These are phyloP conservation scores for Drosophila borealis DNA, from an alignment of 2,888 invertebrate species.

Conservation along the genomic window DNA sequence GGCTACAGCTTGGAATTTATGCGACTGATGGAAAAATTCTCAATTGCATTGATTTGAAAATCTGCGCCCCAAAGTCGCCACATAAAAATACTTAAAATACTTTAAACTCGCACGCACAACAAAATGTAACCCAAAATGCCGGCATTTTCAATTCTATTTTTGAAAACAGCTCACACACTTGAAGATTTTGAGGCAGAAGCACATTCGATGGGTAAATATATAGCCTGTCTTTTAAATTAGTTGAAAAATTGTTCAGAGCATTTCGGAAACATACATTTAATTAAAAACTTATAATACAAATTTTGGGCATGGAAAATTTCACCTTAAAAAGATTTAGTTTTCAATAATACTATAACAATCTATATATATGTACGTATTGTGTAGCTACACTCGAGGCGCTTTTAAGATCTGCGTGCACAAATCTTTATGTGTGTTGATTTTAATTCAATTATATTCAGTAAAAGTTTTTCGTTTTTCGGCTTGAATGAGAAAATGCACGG, in stretches of 20 bases:
- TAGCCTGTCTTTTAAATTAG: constrained; percentile 41
- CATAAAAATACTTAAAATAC: constrained; percentile 35
- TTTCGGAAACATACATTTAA: constrained; percentile 11
- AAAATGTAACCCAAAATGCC: constrained; percentile 31
- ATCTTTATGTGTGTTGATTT: constrained; percentile 49
- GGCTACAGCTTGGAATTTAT: constrained; percentile 47
- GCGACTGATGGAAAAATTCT: constrained; percentile 52
- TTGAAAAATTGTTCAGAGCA: constrained; percentile 32
- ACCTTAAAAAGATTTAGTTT: constrained; percentile 12
- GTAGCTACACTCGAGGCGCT: constrained; percentile 3
- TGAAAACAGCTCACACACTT: constrained; percentile 41
- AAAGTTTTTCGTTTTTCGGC: constrained; percentile 66
- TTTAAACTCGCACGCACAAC: constrained; percentile 10
- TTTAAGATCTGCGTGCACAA: constrained; percentile 46
- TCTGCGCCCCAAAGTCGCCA: constrained; percentile 21
- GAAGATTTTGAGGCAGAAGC: constrained; percentile 24
- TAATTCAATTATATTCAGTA: constrained; percentile 77
- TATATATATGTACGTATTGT: not conserved
- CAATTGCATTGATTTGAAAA: constrained; percentile 63
- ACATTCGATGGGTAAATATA: constrained; percentile 12
- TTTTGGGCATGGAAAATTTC: constrained; percentile 8
- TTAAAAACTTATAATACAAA: constrained; percentile 23
- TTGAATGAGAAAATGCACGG: constrained; percentile 51
- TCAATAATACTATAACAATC: constrained; percentile 16
- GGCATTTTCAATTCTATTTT: constrained; percentile 51